Evolutionary conservation across 2,113 vertebrate genomes (phyloP).

Genomic region (Blennius ocellaris): DNA sequence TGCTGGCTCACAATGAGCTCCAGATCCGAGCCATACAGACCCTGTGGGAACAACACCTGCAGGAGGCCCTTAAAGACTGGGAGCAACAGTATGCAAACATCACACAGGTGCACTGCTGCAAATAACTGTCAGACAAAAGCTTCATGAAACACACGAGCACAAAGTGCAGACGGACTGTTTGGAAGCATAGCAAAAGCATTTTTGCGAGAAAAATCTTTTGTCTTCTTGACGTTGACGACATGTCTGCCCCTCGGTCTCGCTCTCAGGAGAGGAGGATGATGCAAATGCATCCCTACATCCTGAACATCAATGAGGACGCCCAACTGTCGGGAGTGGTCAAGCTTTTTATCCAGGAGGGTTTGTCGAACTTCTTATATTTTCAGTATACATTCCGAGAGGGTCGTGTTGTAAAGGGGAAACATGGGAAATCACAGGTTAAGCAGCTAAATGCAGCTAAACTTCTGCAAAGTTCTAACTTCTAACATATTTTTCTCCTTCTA

Average conservation of each 20-base stretch:
- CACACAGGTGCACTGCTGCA: slow-evolving; percentile 77
- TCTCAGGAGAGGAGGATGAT: slow-evolving; percentile 87
- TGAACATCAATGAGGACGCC: slow-evolving; percentile 90
- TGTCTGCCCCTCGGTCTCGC: neutral
- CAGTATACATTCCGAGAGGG: neutral
- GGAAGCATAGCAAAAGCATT: too few species aligned
- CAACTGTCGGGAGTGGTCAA: slow-evolving; percentile 91
- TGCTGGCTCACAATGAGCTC: slow-evolving; percentile 83
- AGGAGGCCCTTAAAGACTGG: slow-evolving; percentile 87
- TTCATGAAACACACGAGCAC: too few species aligned
- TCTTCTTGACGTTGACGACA: neutral
- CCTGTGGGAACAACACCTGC: slow-evolving; percentile 87
- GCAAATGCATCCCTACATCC: slow-evolving; percentile 87
- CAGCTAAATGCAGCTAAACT: too few species aligned
- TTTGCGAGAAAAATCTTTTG: neutral
- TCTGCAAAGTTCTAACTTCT: too few species aligned
- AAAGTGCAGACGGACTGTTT: too few species aligned
- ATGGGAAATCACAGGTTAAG: too few species aligned
- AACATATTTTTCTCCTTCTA: slow-evolving; percentile 44
- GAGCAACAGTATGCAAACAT: slow-evolving; percentile 83
- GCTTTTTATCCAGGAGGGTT: slow-evolving; percentile 88
- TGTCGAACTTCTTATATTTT: neutral
- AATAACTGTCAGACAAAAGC: too few species aligned
- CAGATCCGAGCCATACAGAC: slow-evolving; percentile 80
- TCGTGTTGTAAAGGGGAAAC: neutral